Base-by-base conservation (phyloP, 2,113 vertebrate genomes). In the Barnardius zonarius region DNA sequence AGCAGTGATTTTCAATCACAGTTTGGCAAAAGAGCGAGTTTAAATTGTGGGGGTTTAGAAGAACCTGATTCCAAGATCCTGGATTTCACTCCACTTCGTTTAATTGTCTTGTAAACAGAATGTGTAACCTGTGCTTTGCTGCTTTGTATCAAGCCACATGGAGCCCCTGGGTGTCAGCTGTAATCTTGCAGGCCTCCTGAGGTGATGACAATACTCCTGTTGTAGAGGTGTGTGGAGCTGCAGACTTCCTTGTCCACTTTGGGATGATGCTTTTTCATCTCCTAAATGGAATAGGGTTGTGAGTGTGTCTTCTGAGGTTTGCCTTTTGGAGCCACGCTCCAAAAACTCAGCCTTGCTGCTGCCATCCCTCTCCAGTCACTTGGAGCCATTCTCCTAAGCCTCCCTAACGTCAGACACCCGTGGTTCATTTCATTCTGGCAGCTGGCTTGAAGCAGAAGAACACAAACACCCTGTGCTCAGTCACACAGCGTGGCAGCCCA, bases 231-330 rank as follows among this genome's bases (percentile, higher is more conserved):
- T 35, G 41, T 0, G 0, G 22, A 54, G 17, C 31, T 77, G 46
- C 22, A 44, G 43, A 14, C 35, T 52, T 57, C 17, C 35, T 8
- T 86, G 22, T 41, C 51, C 48, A 15, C 9, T 57, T 72, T 76
- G 49, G 11, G 17, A 43, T 76, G 43, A 61, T 73, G 51, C 30
- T 39, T 72, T 66, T 51, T 43, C 10, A 19, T 80, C 30, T 84
- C 11, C 39, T 79, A 9, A 3, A 0, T 57, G 30, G 24, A 70
- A 64, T 18, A n/a, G 25, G 17, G 39, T 43, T 0, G 0, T 0
- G 0, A 54, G 7, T 5, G 4, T 43, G 9, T 75, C 18, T 49
- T 44, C 35, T 49, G 54, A 83, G 43, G 10, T 78, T 28, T 57
- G 20, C 20, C 43, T 66, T 73, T 59, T 28, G 57, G 43, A 77